Evolutionary conservation across 2,797 vertebrate genomes (phyloP), one percentile per base, ranked within the genome.

Genomic region (Phoxinus dragarum): DNA sequence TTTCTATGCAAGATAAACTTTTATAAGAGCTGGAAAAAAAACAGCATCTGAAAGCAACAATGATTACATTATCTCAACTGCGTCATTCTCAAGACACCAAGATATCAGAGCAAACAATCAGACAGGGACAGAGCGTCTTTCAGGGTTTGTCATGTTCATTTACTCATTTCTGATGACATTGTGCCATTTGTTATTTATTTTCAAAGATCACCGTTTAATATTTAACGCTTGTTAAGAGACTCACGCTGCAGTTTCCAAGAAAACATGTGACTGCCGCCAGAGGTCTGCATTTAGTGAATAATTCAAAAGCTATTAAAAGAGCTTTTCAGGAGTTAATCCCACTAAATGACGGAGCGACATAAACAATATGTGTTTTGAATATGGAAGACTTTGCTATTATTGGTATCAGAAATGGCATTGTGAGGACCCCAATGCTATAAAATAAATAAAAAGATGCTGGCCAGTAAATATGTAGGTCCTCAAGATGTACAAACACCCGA

Each of bases 171-270:
- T 84, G n/a, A 85, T 85, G 76, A 31, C 68, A 77, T 73, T 54
- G 44, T 49, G 40, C 38, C 16, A 75, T 89, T 88, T 75, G 67
- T 73, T 79, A 87, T 81, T 16, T 69, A 31, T 44, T 81, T 82
- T 84, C 64, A 83, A 85, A 80, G 49, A 67, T 81, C 52, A 69
- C 27, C 9, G 52, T 84, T 89, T 40, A 90, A 89, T 87, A 89
- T 87, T 86, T 86, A 84, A 88, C 80, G 81, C 84, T 80, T 76
- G 68, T 88, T 81, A 78, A 49, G 14, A 85, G 82, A 42, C 74
- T 77, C 66, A 72, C 38, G 27, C 85, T 64, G 40, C 71, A 85
- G 80, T 73, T 86, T 83, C 67, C 86, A 86, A 80, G 27, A 85
- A 86, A 86, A 17, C 74, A 61, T 71, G 74, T 84, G 81, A 82